A percentile compares a stretch with the other conserved stretches of the same genome.
Conservation (phyloP, 2,113 vertebrate genomes). For the Eulacestoma nigropectus region DNA sequence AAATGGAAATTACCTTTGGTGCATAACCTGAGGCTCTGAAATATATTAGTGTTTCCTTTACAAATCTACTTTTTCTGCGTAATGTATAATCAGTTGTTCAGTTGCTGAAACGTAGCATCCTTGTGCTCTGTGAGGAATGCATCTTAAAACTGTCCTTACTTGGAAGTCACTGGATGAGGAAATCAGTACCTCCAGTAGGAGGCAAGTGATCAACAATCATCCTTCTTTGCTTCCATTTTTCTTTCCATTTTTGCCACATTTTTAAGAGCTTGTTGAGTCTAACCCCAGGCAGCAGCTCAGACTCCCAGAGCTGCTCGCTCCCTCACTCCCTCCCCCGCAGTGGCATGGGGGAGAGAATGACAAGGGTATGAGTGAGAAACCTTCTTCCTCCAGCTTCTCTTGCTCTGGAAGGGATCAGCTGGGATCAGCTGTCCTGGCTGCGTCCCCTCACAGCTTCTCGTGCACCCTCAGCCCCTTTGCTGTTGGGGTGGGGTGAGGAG, state of each 20-base stretch:
- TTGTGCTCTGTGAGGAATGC: neutral
- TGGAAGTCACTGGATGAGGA: neutral
- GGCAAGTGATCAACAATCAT: neutral
- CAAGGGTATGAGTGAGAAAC: neutral
- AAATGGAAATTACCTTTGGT: slow-evolving; percentile 39
- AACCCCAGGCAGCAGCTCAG: neutral
- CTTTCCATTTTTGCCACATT: neutral
- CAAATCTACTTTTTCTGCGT: neutral
- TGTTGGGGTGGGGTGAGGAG: neutral
- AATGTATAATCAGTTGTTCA: neutral
- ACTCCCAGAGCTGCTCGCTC: neutral
- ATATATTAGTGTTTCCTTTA: neutral
- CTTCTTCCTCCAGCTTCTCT: neutral
- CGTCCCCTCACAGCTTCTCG: neutral
- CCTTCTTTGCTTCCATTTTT: neutral
- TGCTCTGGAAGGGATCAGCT: neutral
- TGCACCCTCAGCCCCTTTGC: neutral
- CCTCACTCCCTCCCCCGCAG: rapidly evolving
- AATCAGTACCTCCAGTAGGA: neutral
- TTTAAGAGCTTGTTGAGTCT: neutral
- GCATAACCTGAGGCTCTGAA: neutral
- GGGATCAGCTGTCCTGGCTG: neutral
- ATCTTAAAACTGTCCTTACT: neutral
- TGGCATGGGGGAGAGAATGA: no score
- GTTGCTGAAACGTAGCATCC: slow-evolving; percentile 5